Evolutionary conservation across 2,113 vertebrate species (phyloP), one percentile per base, ranked within the genome.

Genomic region (Mastomys natalensis): DNA sequence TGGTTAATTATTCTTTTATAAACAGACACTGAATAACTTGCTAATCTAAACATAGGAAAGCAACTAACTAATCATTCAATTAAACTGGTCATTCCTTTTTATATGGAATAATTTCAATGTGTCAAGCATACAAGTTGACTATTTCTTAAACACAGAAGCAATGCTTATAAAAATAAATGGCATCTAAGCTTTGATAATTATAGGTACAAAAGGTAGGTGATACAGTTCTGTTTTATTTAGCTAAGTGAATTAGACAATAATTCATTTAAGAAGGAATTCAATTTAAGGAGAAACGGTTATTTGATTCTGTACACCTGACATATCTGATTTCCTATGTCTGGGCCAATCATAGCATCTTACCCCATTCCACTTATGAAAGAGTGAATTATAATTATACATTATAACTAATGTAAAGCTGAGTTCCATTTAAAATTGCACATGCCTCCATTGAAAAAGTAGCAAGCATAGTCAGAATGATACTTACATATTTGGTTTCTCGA

Each of bases 401-500:
- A 29, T 53, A 90, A 80, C 87, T 2, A 45, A 9, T 82, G 0
- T 58, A n/a, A 21, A 95, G 58, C 77, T 89, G 37, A 90, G n/a
- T 91, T 96, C 2, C 0, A 34, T 51, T 72, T n/a, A 91, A 93
- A 93, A 62, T 17, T 62, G 6, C 8, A 74, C 16, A 48, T 19
- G 16, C 19, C 60, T 31, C 68, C 29, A 90, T 37, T 91, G 9
- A 91, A 66, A 93, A 92, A 29, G 15, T 85, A 64, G 37, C 40
- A 62, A 45, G 12, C n/a, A 88, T 62, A 73, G 70, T 89, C 74
- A 80, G 31, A 66, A 96, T 96, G 64, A 16, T 86, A 99, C 99
- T 99, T 98, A 99, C 99, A 98, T 99, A 99, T 99, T 99, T 99
- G 55, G 99, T 99, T 99, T 99, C 99, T 92, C 99, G 98, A 40